Evolutionary conservation across 2,797 vertebrate genomes (phyloP), one percentile per base, ranked within the genome.

Genomic region (Myotis planiceps): DNA sequence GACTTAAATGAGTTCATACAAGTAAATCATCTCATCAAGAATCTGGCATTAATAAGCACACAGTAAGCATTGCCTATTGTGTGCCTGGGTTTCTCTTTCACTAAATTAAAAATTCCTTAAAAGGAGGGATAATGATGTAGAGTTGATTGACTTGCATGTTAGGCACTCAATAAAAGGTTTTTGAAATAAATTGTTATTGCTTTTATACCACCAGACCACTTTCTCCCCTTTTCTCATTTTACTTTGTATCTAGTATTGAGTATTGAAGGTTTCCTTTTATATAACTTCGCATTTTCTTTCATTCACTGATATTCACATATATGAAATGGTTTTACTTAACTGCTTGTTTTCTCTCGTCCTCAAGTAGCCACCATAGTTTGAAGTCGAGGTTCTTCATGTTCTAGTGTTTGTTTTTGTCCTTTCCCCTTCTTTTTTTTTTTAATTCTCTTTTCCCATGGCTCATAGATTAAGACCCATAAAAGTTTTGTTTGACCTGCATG

Each of bases 281-380:
- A 34, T 84, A 37, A 66, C 15, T 84, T 91, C 9, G 5, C 16
- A 32, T n/a, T 29, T 89, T 37, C 80, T 88, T 32, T 69, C 21
- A 81, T 34, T 90, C 53, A 45, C 5, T 87, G 6, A 13, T 88
- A 39, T 27, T 94, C n/a, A 76, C 21, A 9, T 75, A 42, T 29
- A 25, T 88, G 72, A 60, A 88, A 55, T 82, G 37, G 1, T 76
- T 94, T 94, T 92, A 29, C 23, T 89, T 72, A 93, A 32, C 8
- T 71, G 14, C 14, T 80, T 71, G 27, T 39, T 94, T 94, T 85
- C 6, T 90, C 19, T 93, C 23, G 81, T 76, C 27, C 32, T 69
- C 13, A 85, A 1, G 10, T 79, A 71, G 27, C 58, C 19, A 53
- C 6, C 12, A 19, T 53, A 69, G 7, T 76, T 34, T 68, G n/a